Conservation (phyloP, 2,797 vertebrate genomes). For the Notamacropus eugenii region DNA sequence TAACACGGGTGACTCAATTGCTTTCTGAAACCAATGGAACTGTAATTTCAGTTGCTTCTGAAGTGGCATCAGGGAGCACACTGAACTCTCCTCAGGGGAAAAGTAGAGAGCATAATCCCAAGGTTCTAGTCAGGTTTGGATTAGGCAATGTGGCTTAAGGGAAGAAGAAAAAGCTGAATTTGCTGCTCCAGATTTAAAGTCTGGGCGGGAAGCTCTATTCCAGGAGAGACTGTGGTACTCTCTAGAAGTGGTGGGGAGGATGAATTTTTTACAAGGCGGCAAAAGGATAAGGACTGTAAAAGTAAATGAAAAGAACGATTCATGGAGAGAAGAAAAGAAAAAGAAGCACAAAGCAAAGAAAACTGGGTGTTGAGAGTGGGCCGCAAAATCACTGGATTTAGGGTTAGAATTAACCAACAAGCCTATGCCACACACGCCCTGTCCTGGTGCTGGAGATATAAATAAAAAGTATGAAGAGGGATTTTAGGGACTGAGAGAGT, state of each 20-base stretch:
- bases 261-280: not conserved
- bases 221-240: not conserved
- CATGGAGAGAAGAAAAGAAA: not conserved
- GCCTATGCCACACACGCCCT: no score
- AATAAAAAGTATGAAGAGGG: not conserved
- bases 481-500: not conserved
- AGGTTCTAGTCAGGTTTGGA: not conserved
- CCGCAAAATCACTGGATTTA: not conserved
- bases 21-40: slow-evolving; percentile 2
- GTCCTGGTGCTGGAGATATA: not conserved
- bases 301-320: not conserved
- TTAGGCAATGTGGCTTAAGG: not conserved
- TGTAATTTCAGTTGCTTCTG: not conserved
- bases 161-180: not conserved
- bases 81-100: not conserved
- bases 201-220: not conserved
- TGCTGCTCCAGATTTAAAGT: not conserved
- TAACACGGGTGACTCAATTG: not conserved
- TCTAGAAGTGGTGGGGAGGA: not conserved
- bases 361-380: not conserved
- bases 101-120: not conserved
- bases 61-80: not conserved
- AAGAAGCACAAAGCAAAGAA: not conserved
- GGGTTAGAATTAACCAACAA: not conserved
- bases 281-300: not conserved